Conservation (phyloP, 1,140 invertebrate genomes). For the Tetramorium parvispinum region DNA sequence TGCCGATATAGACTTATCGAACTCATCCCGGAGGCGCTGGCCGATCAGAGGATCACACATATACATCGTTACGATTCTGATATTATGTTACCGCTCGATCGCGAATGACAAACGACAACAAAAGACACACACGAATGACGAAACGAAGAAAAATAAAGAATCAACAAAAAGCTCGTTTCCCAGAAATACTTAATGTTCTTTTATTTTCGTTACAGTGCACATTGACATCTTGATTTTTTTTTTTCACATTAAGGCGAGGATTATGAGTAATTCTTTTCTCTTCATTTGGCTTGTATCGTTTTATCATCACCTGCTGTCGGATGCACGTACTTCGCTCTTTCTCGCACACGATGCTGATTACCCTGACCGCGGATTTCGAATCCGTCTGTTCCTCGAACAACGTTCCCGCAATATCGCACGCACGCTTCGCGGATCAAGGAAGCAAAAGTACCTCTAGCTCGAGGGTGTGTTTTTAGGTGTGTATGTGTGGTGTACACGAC, state of each 20-base stretch:
- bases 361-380: background rate
- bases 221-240: conserved; percentile 65
- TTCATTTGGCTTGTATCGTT: conserved; percentile 29
- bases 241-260: conserved; percentile 65
- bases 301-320: conserved; percentile 3
- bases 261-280: conserved; percentile 46
- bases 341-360: conserved; percentile 1
- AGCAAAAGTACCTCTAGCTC: conserved; percentile 28
- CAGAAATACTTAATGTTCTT: conserved; percentile 61
- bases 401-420: conserved; percentile 9
- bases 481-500: background rate
- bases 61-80: background rate
- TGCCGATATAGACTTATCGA: background rate
- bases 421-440: conserved; percentile 38
- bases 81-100: background rate
- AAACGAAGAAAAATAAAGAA: conserved; percentile 47
- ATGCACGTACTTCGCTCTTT: conserved; percentile 46
- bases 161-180: conserved; percentile 54
- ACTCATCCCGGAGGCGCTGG: background rate
- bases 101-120: background rate
- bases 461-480: conserved; percentile 12
- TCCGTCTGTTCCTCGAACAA: background rate
- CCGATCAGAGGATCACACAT: background rate
- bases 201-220: conserved; percentile 72
- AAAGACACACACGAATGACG: background rate